A percentile compares a stretch with the other conserved stretches of the same genome.
Conservation (phyloP, 2,888 invertebrate species). For the Ceraclea dissimilis region DNA sequence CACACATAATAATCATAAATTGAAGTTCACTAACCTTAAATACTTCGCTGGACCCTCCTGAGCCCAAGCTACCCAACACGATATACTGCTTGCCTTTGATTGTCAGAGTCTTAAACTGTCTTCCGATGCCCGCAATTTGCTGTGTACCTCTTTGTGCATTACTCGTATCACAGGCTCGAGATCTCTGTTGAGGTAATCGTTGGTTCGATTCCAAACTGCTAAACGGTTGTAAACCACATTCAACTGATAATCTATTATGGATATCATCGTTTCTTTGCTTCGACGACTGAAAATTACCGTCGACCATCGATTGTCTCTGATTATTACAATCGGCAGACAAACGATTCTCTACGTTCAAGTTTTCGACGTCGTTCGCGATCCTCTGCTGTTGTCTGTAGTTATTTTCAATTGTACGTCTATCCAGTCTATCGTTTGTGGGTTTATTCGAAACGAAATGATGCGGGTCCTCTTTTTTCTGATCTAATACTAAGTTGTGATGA, state of each 20-base stretch:
- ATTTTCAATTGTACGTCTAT: too few species aligned
- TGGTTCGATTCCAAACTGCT: not conserved
- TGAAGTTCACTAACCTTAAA: slow-evolving; percentile 46
- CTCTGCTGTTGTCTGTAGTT: too few species aligned
- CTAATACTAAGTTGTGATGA: too few species aligned
- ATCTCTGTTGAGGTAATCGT: not conserved
- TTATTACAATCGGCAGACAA: slow-evolving; percentile 1
- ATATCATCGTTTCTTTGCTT: not conserved
- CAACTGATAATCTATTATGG: not conserved
- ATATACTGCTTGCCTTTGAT: slow-evolving; percentile 70
- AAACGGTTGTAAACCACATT: not conserved
- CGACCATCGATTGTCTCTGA: not conserved
- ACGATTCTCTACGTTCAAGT: too few species aligned
- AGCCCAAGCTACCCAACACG: slow-evolving; percentile 68
- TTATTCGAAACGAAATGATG: not conserved
- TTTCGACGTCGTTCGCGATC: too few species aligned
- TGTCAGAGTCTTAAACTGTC: slow-evolving; percentile 43
- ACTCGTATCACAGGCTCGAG: not conserved
- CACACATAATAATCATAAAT: too few species aligned
- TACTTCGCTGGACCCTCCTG: slow-evolving; percentile 88
- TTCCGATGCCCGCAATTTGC: slow-evolving; percentile 24
- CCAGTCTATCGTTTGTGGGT: not conserved
- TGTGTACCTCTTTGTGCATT: not conserved
- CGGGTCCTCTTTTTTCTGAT: not conserved
- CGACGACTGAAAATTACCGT: not conserved